Evolutionary conservation across 2,888 invertebrate species (phyloP), one percentile per base, ranked within the genome.

Genomic region (Meliscaeva auricollis): DNA sequence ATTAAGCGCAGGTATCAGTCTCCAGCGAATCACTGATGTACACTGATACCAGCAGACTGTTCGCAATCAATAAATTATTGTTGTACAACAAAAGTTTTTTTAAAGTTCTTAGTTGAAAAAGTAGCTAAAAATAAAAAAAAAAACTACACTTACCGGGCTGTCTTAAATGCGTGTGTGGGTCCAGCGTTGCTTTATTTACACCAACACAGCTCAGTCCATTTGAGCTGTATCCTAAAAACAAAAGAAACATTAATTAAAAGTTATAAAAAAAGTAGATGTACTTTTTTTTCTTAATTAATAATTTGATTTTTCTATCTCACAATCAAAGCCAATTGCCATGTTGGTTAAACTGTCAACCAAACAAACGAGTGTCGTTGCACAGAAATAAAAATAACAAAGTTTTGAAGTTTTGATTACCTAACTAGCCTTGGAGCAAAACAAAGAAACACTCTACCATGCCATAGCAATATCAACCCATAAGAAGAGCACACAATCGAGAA

Each of bases 111-210:
- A n/a, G n/a, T n/a, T n/a, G n/a, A n/a, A n/a, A n/a, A n/a, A n/a
- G n/a, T n/a, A n/a, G n/a, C n/a, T n/a, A n/a, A n/a, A n/a, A n/a
- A n/a, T n/a, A 48, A 38, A 7, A 73, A 17, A 17, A 3, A 52
- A 13, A 1, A 20, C 9, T 7, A 0, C 20, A 90, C 94, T 94
- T 92, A 97, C 97, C 97, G 94, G 97, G 97, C 94, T 97, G 97
- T 91, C 97, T 94, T 89, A 97, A 95, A 93, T 97, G 97, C 90
- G 96, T 94, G 93, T 97, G 97, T 69, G 97, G 96, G 93, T 97
- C 97, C 92, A 97, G 93, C 88, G 96, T 95, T 89, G 96, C 94
- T 92, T 97, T 97, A 87, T 90, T 90, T 84, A 91, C 90, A 87
- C 90, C 88, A 62, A 90, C 90, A 96, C 96, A 87, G 94, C 95